Base-by-base conservation (phyloP, 2,888 invertebrate genomes). In the Drosophila gaucha region DNA sequence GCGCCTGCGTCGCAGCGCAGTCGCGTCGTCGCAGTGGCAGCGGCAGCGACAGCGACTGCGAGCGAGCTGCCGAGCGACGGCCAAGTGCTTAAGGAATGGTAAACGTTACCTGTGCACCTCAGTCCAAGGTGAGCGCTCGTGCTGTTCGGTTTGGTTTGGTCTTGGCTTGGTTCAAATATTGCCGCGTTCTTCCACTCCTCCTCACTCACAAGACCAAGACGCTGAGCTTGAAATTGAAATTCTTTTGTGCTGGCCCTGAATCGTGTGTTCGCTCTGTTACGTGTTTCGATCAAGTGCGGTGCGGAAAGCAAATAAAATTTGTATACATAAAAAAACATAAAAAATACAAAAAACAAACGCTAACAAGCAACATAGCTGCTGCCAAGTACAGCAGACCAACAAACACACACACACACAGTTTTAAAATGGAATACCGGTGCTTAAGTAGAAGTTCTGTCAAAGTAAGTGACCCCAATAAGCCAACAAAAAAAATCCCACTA, bases 381-480 rank as follows among this genome's bases (percentile, higher is more conserved):
- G 54, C 56, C 59, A 73, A 71, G 68, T 74, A 75, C 72, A 72
- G 72, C 72, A 67, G 67, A 62, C 73, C 65, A 79, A 70, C 63
- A 67, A 62, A 65, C 54, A 65, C 51, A 62, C 54, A 46, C 24
- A 49, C 33, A 56, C 85, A 77, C 71, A 69, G 68, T 70, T 76
- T 78, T 49, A 83, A 78, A 86, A 91, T 91, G 91, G 91, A 91
- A 91, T 91, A 91, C 90, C 91, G 91, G 90, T 90, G 90, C 91
- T 91, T 88, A 88, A 90, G 89, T 83, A 90, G 90, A 87, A 90
- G 89, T 89, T 90, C 89, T 86, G 89, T 88, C 88, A 91, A 91
- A 90, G 91, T 91, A 91, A 91, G 91, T 91, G 91, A 91, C 91
- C 91, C 82, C 90, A 90, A 89, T 91, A 86, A 87, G 90, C 88